Base-by-base conservation (phyloP, 1,140 invertebrate species). In the Latrodectus geometricus region DNA sequence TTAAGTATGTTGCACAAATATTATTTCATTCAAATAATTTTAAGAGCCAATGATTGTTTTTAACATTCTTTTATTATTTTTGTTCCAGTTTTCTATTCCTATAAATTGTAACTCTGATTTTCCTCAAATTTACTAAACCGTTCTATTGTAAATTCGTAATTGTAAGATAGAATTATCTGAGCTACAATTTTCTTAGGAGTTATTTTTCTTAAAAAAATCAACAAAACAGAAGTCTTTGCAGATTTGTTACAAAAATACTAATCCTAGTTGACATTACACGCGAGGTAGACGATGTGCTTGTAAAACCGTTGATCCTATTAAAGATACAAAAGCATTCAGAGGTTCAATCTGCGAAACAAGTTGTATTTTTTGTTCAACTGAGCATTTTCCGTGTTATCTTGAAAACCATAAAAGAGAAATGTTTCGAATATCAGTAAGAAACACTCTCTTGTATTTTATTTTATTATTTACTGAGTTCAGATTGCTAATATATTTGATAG, bases 281-380 rank as follows among this genome's bases (percentile, higher is more conserved):
- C 23, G 8, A 21, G 14, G 7, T 48, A 84, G 82, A 54, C 73
- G 48, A 52, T 54, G 80, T 48, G 65, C 72, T 54, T 52, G 49
- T 70, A 66, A 83, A 56, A 75, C 70, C 49, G 61, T 68, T 84
- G 66, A 84, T 76, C 81, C 72, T 20, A 7, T 4, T 52, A 52
- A 69, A 84, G 35, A 76, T 70, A 84, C 74, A 84, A 15, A 21
- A 52, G 23, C 49, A 84, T 84, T 69, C 82, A 52, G 49, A 66
- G 23, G 12, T 74, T 65, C 49, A 84, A 84, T 84, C 35, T 9
- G 8, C 76, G 56, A 76, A 68, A 76, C 82, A 84, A 11, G 56
- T 54, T n/a, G 23, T 74, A 76, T 68, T 52, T 84, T 9, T 68
- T 21, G 21, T n/a, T 61, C 0, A 68, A 50, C 20, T 68, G 61